Base-by-base conservation (phyloP, 2,113 vertebrate species). In the Chionodraco myersi region DNA sequence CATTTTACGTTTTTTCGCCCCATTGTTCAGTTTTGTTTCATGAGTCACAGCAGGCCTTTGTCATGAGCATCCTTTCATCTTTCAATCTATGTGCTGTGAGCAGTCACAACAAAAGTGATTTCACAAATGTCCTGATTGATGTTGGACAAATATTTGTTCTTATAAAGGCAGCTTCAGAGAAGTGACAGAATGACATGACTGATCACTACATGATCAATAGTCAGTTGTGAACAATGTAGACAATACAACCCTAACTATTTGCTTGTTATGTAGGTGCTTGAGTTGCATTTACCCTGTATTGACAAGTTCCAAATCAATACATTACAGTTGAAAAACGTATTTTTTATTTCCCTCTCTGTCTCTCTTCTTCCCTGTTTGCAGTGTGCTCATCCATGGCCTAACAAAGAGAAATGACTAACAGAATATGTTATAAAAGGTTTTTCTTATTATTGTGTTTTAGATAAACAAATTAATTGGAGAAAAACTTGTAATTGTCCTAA, bases 51-150 rank as follows among this genome's bases (percentile, higher is more conserved):
- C 62, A 62, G 65, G 80, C 85, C 73, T 91, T 88, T 87, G 86
- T 91, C 71, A 79, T 18, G 10, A 63, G 68, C 67, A 23, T 83
- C 78, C 58, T 86, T 90, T 91, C 73, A 87, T 84, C 85, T 76
- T 83, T 85, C 82, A 80, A 11, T 86, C 74, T 49, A 59, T 91
- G 79, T 53, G 70, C 72, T 34, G 59, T 59, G 62, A 85, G 54
- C 69, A 85, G 73, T 73, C 59, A 75, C 44, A 86, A 85, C 77
- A 83, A 48, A 85, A 70, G 76, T 75, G 56, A 53, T 77, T 83
- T 90, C 85, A 86, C 36, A 67, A 68, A 72, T 30, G 69, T 85
- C 79, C 78, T 87, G 90, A 89, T 84, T 87, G 90, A 90, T 90
- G 81, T 92, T 80, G 82, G 80, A 87, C 75, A 87, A 79, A 86